These are phyloP conservation scores for Vimba vimba DNA, from an alignment of 2,113 vertebrate genomes.

Conservation along the genomic window DNA sequence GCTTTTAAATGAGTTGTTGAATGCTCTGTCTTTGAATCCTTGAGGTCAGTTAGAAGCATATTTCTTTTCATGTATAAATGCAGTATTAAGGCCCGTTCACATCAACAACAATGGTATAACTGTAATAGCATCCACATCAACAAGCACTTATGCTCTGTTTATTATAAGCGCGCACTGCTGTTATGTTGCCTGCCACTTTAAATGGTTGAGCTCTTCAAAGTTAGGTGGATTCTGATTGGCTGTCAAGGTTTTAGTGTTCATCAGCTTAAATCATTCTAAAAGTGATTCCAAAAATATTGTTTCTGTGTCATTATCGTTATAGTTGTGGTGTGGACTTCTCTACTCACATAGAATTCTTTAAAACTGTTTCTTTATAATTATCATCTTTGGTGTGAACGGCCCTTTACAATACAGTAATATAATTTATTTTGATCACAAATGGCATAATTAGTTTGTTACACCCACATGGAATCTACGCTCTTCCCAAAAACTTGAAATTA, in stretches of 20 bases:
- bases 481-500: background rate
- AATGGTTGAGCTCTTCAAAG: background rate
- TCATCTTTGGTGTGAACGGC: background rate
- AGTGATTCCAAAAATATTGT: background rate
- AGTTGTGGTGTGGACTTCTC: background rate
- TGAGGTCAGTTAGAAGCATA: background rate
- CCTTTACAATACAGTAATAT: no score
- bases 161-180: background rate
- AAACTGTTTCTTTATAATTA: background rate
- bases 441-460: background rate
- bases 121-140: background rate
- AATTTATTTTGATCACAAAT: background rate
- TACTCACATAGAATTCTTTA: background rate
- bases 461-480: conserved; percentile 2
- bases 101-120: background rate
- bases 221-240: background rate
- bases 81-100: background rate
- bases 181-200: background rate
- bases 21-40: background rate
- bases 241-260: background rate
- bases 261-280: background rate
- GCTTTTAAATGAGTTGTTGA: background rate
- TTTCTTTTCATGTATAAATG: background rate
- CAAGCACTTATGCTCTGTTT: background rate
- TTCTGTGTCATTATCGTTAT: background rate